A percentile compares a stretch with the other conserved stretches of the same genome.
These are phyloP conservation scores for Serripes groenlandicus DNA, from an alignment of 2,888 invertebrate species.

Conservation along the genomic window DNA sequence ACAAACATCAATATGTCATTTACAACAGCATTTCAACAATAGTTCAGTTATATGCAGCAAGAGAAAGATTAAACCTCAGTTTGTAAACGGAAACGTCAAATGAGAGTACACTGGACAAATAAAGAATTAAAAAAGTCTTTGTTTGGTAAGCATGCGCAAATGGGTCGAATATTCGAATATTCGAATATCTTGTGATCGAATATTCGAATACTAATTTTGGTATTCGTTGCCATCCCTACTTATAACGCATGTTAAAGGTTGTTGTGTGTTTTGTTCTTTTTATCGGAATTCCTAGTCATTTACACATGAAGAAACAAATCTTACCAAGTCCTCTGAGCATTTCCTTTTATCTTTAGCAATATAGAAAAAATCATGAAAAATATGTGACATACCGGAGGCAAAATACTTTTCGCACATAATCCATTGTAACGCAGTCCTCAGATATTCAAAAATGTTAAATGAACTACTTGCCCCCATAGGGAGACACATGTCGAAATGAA, in stretches of 20 bases:
- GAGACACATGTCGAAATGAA: not conserved
- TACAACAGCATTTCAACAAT: no score
- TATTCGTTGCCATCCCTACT: no score
- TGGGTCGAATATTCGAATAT: no score
- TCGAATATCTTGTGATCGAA: no score
- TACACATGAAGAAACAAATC: not conserved
- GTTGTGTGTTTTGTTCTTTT: not conserved
- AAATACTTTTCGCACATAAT: not conserved
- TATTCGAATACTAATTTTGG: no score
- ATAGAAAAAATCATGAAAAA: constrained; percentile 13
- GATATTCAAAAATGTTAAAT: constrained; percentile 3
- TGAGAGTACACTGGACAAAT: no score
- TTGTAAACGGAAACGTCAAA: no score
- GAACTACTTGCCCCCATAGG: constrained; percentile 2
- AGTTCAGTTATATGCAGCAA: no score
- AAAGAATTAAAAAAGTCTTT: no score
- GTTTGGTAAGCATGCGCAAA: no score
- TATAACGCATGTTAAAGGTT: constrained; percentile 7
- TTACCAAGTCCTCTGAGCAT: not conserved
- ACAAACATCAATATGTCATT: no score
- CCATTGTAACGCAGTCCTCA: constrained; percentile 14
- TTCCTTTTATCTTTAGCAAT: not conserved
- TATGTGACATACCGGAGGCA: not conserved
- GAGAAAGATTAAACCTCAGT: no score
- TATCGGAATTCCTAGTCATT: not conserved